phyloP scores from a whole-genome alignment of 2,888 invertebrate genomes.

The Macrophya alboannulata region DNA sequence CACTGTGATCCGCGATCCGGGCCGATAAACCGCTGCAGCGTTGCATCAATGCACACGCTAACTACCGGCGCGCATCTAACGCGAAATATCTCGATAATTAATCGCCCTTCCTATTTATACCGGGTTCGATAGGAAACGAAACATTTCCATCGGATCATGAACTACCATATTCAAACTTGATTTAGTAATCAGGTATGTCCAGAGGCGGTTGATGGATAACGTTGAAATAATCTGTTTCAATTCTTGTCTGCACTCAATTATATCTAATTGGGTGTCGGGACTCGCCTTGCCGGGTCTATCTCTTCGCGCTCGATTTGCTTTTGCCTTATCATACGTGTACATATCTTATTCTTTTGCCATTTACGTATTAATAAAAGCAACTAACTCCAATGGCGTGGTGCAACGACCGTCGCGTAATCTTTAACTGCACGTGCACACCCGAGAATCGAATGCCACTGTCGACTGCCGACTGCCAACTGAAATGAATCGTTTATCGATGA shows the following conservation, averaged over 20 bases:
- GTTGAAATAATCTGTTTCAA: slow-evolving; percentile 52
- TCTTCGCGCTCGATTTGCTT: slow-evolving; percentile 18
- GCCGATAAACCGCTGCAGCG: slow-evolving; percentile 59
- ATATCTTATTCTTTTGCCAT: not conserved
- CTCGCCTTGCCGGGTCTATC: slow-evolving; percentile 15
- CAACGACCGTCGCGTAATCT: slow-evolving; percentile 45
- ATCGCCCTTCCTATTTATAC: slow-evolving; percentile 61
- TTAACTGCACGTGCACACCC: slow-evolving; percentile 29
- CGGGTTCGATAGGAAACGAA: slow-evolving; percentile 49
- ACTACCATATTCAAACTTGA: slow-evolving; percentile 47
- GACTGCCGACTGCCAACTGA: slow-evolving; percentile 36
- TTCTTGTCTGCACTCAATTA: slow-evolving; percentile 51
- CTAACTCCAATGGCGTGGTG: not conserved
- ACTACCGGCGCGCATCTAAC: slow-evolving; percentile 63
- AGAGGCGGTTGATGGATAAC: slow-evolving; percentile 39
- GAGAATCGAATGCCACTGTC: slow-evolving; percentile 42
- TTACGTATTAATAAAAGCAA: slow-evolving; percentile 35
- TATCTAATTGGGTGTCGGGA: slow-evolving; percentile 44
- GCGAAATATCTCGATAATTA: slow-evolving; percentile 76
- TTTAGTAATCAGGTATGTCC: slow-evolving; percentile 46
- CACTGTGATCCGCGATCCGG: slow-evolving; percentile 25
- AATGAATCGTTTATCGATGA: slow-evolving; percentile 47
- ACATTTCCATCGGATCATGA: slow-evolving; percentile 46
- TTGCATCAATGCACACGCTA: slow-evolving; percentile 60
- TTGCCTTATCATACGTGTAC: not conserved